Evolutionary conservation across 2,113 vertebrate species (phyloP).

Genomic region (Propithecus coquereli): DNA sequence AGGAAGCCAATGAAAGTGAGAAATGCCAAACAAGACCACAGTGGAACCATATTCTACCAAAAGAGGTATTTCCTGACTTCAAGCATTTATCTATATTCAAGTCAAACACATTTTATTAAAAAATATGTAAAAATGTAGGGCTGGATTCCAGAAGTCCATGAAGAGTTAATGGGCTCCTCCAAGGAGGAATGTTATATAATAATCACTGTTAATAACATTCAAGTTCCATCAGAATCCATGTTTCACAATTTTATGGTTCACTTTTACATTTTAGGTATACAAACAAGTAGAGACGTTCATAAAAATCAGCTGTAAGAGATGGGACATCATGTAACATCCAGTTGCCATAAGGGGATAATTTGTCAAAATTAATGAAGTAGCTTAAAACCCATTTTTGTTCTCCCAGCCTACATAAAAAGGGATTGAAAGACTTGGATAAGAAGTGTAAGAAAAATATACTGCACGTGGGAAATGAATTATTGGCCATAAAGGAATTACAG

Average conservation of each 20-base stretch:
- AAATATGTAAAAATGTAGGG: neutral
- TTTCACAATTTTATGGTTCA: neutral
- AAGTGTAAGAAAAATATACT: neutral
- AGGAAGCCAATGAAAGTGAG: neutral
- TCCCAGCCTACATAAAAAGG: neutral
- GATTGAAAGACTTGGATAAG: neutral
- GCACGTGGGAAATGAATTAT: neutral
- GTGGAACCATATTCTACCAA: neutral
- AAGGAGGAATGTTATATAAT: neutral
- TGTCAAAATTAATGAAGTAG: constrained; percentile 6
- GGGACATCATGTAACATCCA: neutral
- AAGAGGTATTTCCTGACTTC: neutral
- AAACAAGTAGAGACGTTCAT: neutral
- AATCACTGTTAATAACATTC: neutral
- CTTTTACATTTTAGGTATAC: neutral
- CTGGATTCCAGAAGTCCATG: neutral
- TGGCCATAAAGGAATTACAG: neutral
- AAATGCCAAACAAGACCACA: neutral
- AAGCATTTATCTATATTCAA: neutral
- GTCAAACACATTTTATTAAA: neutral
- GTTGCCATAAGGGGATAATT: neutral
- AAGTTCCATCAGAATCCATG: neutral
- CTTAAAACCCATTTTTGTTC: neutral
- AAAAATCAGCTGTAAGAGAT: neutral
- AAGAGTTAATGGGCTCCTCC: neutral